Conservation (phyloP, 2,888 invertebrate genomes). For the Yponomeuta evonymella region DNA sequence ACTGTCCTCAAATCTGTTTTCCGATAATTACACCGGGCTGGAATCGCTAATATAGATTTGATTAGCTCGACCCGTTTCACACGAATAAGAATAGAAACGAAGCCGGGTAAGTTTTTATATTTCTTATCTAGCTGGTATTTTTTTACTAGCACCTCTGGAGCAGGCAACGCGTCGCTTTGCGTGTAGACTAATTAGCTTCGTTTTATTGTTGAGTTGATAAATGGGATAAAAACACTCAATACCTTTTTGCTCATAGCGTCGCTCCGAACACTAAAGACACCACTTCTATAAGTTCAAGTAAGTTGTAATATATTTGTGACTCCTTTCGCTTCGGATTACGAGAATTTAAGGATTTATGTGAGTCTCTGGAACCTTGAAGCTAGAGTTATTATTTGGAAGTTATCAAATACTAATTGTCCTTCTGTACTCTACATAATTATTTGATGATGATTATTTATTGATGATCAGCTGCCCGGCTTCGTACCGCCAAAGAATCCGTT, state of each 20-base stretch:
- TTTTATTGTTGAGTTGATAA: neutral
- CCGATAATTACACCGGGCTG: neutral
- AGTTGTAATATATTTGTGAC: too few relatives aligned
- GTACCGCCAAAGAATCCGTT: too few relatives aligned
- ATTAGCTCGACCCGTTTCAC: neutral
- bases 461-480: too few relatives aligned
- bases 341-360: too few relatives aligned
- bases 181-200: neutral
- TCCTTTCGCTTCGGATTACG: too few relatives aligned
- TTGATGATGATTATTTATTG: too few relatives aligned
- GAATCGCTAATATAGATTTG: neutral
- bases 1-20: constrained; percentile 1
- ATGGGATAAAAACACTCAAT: neutral
- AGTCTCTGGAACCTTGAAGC: too few relatives aligned
- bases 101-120: neutral
- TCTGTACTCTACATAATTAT: too few relatives aligned
- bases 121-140: neutral
- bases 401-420: too few relatives aligned
- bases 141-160: neutral
- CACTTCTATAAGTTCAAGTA: neutral
- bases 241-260: neutral
- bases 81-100: neutral
- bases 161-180: neutral
- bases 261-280: neutral
- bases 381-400: too few relatives aligned